phyloP scores from a whole-genome alignment of 1,140 invertebrate species.

The Pogonomyrmex barbatus region DNA sequence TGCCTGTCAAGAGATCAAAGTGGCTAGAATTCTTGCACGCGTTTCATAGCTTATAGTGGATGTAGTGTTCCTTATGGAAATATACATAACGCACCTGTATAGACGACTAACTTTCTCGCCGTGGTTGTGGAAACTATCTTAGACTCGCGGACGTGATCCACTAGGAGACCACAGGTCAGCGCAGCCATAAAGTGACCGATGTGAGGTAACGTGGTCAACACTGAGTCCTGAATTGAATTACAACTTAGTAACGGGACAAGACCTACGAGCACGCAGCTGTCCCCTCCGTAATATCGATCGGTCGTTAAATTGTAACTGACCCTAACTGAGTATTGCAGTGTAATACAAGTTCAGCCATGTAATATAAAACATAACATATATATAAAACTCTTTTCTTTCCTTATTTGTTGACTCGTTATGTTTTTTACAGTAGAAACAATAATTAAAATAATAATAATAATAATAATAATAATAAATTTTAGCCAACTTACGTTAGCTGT shows the following conservation, averaged over 20 bases:
- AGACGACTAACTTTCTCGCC: slow-evolving; percentile 87
- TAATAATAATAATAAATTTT: neutral
- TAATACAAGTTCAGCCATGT: neutral
- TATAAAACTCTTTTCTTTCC: neutral
- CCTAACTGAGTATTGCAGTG: neutral
- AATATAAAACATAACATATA: neutral
- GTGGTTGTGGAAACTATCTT: slow-evolving; percentile 88
- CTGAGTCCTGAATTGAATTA: slow-evolving; percentile 84
- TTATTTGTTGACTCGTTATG: too few species aligned
- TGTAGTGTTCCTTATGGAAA: neutral
- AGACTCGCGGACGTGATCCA: slow-evolving; percentile 87
- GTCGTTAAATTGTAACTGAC: neutral
- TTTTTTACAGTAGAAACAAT: neutral
- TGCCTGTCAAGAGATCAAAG: neutral
- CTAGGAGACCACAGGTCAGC: slow-evolving; percentile 87
- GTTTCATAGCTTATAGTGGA: neutral
- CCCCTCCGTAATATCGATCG: slow-evolving; percentile 21
- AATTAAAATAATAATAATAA: neutral
- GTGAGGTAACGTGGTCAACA: slow-evolving; percentile 87
- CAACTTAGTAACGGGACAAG: slow-evolving; percentile 14
- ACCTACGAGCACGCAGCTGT: slow-evolving; percentile 8
- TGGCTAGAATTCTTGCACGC: slow-evolving; percentile 3
- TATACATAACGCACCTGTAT: slow-evolving; percentile 85
- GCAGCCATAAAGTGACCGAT: slow-evolving; percentile 88
- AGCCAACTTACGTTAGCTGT: slow-evolving; percentile 86